Evolutionary conservation across 1,140 invertebrate species (phyloP).

Genomic region (Pseudomyrmex cubaensis): DNA sequence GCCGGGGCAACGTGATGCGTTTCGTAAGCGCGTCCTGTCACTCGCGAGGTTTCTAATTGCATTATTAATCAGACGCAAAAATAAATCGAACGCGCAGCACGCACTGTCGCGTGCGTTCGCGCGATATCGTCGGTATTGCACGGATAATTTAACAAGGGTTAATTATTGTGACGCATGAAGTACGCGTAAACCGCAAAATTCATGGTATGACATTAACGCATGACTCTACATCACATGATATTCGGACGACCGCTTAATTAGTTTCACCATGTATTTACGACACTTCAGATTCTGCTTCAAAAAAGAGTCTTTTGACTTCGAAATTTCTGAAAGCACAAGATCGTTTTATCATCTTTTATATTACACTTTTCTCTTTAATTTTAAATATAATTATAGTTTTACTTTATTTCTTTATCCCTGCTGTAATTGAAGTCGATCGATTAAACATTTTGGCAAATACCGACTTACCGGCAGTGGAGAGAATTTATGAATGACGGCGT

Average conservation of each 20-base stretch:
- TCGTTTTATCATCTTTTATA: too few relatives aligned
- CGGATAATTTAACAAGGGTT: constrained; percentile 27
- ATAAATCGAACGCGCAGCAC: neutral
- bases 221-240: constrained; percentile 16
- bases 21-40: constrained; percentile 6
- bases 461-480: neutral
- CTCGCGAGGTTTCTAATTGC: constrained; percentile 55
- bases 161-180: constrained; percentile 30
- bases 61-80: constrained; percentile 47
- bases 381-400: neutral
- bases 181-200: constrained; percentile 37
- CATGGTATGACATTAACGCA: neutral
- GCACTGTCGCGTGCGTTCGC: too few relatives aligned
- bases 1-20: neutral
- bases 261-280: neutral
- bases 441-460: constrained; percentile 63
- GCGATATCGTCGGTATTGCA: neutral
- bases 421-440: constrained; percentile 54
- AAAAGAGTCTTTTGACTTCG: neutral
- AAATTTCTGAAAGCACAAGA: neutral
- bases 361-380: neutral
- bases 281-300: neutral
- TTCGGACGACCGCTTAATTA: neutral
- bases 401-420: neutral
- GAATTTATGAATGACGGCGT: constrained; percentile 51